Evolutionary conservation across 53 echinoderm and acorn worm genomes (phyloP).

Genomic region (Patiria pectinifera): DNA sequence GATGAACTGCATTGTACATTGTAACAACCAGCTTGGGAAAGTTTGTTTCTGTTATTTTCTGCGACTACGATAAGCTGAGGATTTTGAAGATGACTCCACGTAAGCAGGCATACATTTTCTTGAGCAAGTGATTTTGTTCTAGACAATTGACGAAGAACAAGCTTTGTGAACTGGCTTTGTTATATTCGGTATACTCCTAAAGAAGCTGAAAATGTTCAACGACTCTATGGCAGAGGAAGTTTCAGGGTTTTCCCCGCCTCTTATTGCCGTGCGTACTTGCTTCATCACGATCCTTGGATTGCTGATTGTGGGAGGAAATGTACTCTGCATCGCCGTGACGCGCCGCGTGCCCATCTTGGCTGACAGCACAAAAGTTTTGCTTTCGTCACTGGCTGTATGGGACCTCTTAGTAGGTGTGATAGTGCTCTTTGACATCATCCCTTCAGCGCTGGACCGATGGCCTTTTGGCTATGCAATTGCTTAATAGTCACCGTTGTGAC

Average conservation of each 20-base stretch:
- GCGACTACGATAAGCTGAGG: no score
- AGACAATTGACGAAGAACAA: no score
- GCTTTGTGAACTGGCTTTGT: no score
- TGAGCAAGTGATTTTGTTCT: no score
- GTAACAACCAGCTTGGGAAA: no score
- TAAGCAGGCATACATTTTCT: no score
- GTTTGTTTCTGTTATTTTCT: no score
- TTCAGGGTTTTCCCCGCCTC: neutral
- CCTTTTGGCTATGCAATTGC: conserved; percentile 1
- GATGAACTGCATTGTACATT: no score
- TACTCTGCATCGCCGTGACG: conserved; percentile 34
- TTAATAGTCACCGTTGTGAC: neutral
- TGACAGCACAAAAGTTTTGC: conserved; percentile 37
- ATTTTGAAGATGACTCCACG: no score
- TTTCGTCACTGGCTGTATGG: conserved; percentile 27
- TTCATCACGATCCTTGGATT: conserved; percentile 1
- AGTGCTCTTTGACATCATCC: neutral
- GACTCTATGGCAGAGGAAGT: neutral
- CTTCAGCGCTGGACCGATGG: conserved; percentile 31
- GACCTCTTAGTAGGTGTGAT: neutral
- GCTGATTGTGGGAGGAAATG: conserved; percentile 12
- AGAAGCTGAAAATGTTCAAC: no score
- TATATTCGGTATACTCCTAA: no score
- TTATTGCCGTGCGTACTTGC: conserved; percentile 1
- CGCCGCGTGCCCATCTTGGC: conserved; percentile 19